Base-by-base conservation (phyloP, 2,888 invertebrate genomes). In the Aquatica leii region DNA sequence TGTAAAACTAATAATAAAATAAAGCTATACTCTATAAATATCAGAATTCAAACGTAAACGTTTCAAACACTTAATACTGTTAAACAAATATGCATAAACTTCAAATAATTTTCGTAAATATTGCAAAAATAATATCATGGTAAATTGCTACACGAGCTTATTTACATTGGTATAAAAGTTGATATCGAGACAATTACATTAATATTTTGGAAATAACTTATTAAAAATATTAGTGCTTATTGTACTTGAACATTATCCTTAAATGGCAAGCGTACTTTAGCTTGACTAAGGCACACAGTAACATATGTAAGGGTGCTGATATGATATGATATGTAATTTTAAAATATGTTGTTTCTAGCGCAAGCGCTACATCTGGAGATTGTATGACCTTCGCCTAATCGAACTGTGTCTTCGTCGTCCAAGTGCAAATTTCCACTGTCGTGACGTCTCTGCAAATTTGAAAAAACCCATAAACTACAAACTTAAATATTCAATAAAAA, bases 291-390 rank as follows among this genome's bases (percentile, higher is more conserved):
- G 71, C 71, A 71, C 71, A 62, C 50, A 37, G 41, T 51, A 15
- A 11, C 20, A 41, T 41, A 41, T 41, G 41, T 41, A 41, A 14
- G 15, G 52, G 61, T 62, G 57, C 56, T 55, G 43, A 41, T 41
- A n/a, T 56, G 75, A 41, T 41, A n/a, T 56, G 75, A 69, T 64
- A 75, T 54, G 50, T 18, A 37, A 12, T 43, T 82, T 53, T 64
- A 60, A 53, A 65, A 57, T 14, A 60, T 41, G 21, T 65, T 65
- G 6, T 55, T 53, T 31, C 51, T 56, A 21, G 37, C 46, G 81
- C 90, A 90, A 65, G 87, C 86, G 76, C 88, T 89, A 80, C 91
- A 91, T 74, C 84, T 84, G 71, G 86, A 86, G n/a, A 89, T 84
- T 3, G 89, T 80, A 74, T 88, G 88, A 72, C 90, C 86, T 70